Conservation (phyloP, 2,113 vertebrate genomes). For the Hucho hucho region DNA sequence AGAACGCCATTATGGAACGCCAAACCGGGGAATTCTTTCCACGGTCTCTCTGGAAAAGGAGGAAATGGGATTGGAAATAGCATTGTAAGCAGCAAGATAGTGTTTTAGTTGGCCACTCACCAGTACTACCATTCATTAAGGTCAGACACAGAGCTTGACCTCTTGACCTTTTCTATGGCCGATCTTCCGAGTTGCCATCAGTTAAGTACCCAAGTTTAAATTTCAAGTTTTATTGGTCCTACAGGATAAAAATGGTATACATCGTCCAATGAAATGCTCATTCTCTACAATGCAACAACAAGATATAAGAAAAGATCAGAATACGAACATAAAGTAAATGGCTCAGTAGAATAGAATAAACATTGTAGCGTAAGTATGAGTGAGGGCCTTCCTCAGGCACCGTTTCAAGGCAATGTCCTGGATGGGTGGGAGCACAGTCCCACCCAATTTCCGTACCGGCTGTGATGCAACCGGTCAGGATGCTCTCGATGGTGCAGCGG, state of each 20-base stretch:
- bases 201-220: not conserved
- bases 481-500: too few relatives aligned
- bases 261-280: not conserved
- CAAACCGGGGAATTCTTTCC: slow-evolving; percentile 1
- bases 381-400: too few relatives aligned
- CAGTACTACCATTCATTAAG: not conserved
- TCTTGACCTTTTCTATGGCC: not conserved
- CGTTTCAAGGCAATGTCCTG: too few relatives aligned
- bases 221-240: not conserved
- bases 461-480: too few relatives aligned
- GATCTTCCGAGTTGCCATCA: not conserved
- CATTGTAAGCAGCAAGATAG: not conserved
- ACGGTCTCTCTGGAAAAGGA: not conserved
- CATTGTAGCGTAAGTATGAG: too few relatives aligned
- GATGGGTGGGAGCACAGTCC: too few relatives aligned
- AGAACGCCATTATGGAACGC: slow-evolving; percentile 9
- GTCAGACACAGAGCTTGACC: not conserved
- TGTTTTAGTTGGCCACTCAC: slow-evolving; percentile 12
- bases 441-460: too few relatives aligned
- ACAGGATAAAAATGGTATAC: not conserved
- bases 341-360: too few relatives aligned
- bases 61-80: slow-evolving; percentile 18
- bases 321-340: too few relatives aligned
- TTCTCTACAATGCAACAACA: too few relatives aligned
- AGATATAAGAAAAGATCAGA: too few relatives aligned